These are phyloP conservation scores for Pluvianellus socialis DNA, from an alignment of 2,113 vertebrate genomes.

Conservation along the genomic window DNA sequence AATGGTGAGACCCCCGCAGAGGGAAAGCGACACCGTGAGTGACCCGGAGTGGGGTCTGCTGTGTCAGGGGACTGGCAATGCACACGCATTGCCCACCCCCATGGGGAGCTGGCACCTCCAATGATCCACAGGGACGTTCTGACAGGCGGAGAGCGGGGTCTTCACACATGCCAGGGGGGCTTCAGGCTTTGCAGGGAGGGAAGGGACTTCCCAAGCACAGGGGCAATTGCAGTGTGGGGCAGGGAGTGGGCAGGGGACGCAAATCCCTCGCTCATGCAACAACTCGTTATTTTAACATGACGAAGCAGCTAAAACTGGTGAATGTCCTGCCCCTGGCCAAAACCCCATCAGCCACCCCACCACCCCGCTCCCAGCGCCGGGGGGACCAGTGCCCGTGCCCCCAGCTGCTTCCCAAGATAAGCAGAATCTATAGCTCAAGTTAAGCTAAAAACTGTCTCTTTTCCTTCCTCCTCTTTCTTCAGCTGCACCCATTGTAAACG, in stretches of 20 bases:
- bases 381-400: background rate
- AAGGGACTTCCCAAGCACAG: background rate
- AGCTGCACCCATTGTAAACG: background rate
- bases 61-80: background rate
- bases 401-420: background rate
- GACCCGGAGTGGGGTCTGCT: background rate
- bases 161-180: background rate
- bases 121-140: rapidly evolving
- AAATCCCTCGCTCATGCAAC: background rate
- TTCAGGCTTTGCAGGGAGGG: background rate
- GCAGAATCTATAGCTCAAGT: background rate
- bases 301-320: background rate
- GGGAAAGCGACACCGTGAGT: rapidly evolving
- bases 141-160: rapidly evolving
- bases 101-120: background rate
- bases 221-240: background rate
- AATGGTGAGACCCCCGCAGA: background rate
- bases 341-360: background rate
- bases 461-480: conserved; percentile 10
- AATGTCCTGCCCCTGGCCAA: background rate
- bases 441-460: background rate
- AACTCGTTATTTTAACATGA: background rate
- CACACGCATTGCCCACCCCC: background rate
- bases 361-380: background rate
- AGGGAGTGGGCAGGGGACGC: background rate